A percentile compares a stretch with the other conserved stretches of the same genome.
These are phyloP conservation scores for Hozukius guyotensis DNA, from an alignment of 2,797 vertebrate species.

Conservation along the genomic window DNA sequence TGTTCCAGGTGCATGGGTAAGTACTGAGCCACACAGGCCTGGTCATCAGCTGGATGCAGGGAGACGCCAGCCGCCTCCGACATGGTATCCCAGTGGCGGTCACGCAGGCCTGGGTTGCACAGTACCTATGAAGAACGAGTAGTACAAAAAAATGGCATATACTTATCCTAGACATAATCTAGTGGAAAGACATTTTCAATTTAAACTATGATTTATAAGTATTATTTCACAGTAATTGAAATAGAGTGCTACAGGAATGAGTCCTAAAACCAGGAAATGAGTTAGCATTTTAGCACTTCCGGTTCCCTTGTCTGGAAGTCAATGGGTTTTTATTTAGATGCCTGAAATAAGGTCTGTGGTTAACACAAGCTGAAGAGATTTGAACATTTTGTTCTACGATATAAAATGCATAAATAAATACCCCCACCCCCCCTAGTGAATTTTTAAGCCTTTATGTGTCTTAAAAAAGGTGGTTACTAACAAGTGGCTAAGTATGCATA, in stretches of 20 bases:
- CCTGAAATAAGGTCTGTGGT: no score
- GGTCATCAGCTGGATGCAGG: constrained; percentile 78
- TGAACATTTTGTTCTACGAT: no score
- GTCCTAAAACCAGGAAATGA: no score
- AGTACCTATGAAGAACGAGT: constrained; percentile 70
- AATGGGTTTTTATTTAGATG: no score
- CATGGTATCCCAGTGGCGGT: constrained; percentile 89
- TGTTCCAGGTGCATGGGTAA: constrained; percentile 85
- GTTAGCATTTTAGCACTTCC: no score
- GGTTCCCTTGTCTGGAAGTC: no score
- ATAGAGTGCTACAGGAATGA: not conserved
- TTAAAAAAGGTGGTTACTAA: no score
- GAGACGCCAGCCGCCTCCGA: constrained; percentile 78
- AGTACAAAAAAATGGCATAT: not conserved
- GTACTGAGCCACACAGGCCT: constrained; percentile 79
- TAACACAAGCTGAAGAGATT: no score
- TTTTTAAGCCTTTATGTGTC: no score
- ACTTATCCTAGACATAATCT: not conserved
- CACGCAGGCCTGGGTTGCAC: constrained; percentile 88
- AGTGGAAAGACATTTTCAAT: not conserved
- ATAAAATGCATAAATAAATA: no score
- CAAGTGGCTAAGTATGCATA: no score
- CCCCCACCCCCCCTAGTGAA: no score
- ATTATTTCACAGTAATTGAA: not conserved
- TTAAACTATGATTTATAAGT: not conserved